phyloP scores from a whole-genome alignment of 2,797 vertebrate species.

The Pterois miles region DNA sequence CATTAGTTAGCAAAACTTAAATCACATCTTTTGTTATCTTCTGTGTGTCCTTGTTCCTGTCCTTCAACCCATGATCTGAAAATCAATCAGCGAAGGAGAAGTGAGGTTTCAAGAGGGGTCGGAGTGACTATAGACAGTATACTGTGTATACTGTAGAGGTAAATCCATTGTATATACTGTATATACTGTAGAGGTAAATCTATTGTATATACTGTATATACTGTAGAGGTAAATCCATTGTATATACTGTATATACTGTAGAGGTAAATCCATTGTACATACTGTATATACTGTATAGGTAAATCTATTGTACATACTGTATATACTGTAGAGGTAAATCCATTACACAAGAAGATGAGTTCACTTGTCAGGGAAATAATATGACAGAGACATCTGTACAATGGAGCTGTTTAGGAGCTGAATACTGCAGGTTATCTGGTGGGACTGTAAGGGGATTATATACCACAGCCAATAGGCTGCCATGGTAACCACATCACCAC shows the following conservation, averaged over 20 bases:
- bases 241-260: no score
- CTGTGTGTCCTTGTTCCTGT: background rate
- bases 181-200: background rate
- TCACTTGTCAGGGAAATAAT: slow-evolving; percentile 19
- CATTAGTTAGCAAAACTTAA: background rate
- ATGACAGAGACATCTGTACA: background rate
- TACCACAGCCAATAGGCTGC: slow-evolving; percentile 12
- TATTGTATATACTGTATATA: background rate
- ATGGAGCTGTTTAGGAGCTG: slow-evolving; percentile 12
- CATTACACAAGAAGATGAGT: background rate
- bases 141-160: no score
- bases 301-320: background rate
- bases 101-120: background rate
- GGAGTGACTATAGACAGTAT: background rate
- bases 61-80: background rate
- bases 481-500: slow-evolving; percentile 42
- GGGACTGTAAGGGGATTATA: slow-evolving; percentile 19
- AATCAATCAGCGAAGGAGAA: background rate
- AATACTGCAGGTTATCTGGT: slow-evolving; percentile 24
- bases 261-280: background rate
- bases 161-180: background rate
- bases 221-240: background rate
- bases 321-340: background rate
- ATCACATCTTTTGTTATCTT: background rate
- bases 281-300: no score